phyloP scores from a whole-genome alignment of 2,797 vertebrate species.

The Esox masquinongy region DNA sequence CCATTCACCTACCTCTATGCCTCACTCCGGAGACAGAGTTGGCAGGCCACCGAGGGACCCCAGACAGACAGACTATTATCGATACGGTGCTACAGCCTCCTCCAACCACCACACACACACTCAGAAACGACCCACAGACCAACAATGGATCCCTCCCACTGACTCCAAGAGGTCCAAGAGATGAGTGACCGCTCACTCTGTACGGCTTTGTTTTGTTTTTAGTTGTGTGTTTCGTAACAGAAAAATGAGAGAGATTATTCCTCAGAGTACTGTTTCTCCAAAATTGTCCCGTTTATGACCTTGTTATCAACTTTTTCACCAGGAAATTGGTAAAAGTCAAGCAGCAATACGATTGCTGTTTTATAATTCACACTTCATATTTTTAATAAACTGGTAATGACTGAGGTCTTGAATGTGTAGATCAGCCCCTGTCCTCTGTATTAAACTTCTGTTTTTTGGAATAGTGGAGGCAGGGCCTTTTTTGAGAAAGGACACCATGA shows the following conservation, averaged over 20 bases:
- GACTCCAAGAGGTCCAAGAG: constrained; percentile 10
- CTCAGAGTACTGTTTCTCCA: neutral
- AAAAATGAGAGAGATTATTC: neutral
- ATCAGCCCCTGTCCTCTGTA: neutral
- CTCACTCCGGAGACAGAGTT: neutral
- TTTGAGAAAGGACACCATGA: neutral
- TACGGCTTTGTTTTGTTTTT: neutral
- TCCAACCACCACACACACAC: neutral
- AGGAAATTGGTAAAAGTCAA: neutral
- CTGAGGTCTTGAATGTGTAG: neutral
- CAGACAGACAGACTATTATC: neutral
- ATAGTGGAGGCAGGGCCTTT: neutral
- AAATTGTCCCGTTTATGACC: neutral
- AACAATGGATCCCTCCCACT: neutral
- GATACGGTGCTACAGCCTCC: neutral
- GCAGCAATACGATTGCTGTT: neutral
- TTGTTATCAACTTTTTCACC: neutral
- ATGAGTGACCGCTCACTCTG: constrained; percentile 12
- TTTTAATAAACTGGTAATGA: neutral
- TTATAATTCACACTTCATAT: neutral
- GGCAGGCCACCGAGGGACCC: neutral
- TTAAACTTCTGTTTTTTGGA: neutral
- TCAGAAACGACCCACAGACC: constrained; percentile 7
- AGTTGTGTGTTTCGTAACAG: neutral
- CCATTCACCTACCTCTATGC: neutral